Evolutionary conservation across 2,888 invertebrate genomes (phyloP), one percentile per base, ranked within the genome.

Genomic region (Ornithoptera alexandrae): DNA sequence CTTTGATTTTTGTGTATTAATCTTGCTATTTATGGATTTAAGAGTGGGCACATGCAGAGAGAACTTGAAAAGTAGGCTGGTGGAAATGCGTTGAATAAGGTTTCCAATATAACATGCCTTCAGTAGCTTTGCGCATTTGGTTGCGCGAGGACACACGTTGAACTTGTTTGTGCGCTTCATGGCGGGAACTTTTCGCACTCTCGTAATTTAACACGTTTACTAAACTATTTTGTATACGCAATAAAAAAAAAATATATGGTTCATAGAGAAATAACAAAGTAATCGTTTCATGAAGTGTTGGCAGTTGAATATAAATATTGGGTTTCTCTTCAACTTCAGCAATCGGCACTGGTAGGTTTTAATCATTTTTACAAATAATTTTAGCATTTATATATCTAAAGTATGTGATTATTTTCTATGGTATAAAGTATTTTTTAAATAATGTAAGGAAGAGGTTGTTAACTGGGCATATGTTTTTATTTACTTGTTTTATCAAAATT

Each of bases 61-160:
- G 90, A 92, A 90, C 89, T 91, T 89, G 84, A 84, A 87, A 89
- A 84, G 88, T 87, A 88, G 88, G 86, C 84, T 81, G 89, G 83
- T 85, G 81, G 82, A 86, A 86, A 87, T 82, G 84, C 86, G 87
- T 84, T 84, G 78, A 78, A 72, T 77, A 74, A 74, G 76, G 85
- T 82, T 84, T 81, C 83, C 82, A 77, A 79, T 79, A 83, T 81
- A 85, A 83, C 82, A 82, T 83, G 84, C 81, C 78, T 89, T 89
- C 87, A 92, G 92, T 92, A 82, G 86, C 84, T 77, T 85, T 87
- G 88, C 90, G 91, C 85, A 83, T 82, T 86, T 87, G 84, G 80
- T 80, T 80, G 84, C 84, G 89, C 82, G 84, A 77, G 82, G 85
- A 83, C 85, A 75, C 75, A 77, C 74, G 77, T 75, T 72, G 79